Evolutionary conservation across 2,113 vertebrate species (phyloP).

Genomic region (Lophius piscatorius): DNA sequence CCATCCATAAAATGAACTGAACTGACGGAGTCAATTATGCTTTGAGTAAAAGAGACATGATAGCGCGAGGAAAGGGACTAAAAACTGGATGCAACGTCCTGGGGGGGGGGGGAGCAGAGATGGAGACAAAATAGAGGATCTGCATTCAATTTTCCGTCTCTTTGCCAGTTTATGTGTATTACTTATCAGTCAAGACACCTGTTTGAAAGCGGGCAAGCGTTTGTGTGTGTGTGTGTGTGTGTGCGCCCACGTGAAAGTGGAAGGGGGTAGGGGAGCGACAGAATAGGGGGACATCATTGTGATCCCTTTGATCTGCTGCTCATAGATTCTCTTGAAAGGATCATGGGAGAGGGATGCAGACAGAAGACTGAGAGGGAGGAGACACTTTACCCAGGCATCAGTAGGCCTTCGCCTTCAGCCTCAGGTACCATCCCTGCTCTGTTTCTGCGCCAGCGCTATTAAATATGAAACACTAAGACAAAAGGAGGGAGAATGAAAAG

Average conservation of each 20-base stretch:
- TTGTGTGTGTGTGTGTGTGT: conserved; percentile 12
- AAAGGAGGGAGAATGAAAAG: conserved; percentile 74
- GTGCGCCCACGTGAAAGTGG: not conserved
- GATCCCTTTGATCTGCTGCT: conserved; percentile 79
- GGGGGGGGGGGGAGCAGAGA: conserved; percentile 30
- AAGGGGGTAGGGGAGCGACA: conserved; percentile 45
- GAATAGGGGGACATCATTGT: conserved; percentile 71
- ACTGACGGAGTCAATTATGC: not conserved
- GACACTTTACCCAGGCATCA: conserved; percentile 78
- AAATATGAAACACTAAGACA: conserved; percentile 85
- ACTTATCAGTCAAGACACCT: conserved; percentile 71
- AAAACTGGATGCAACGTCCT: conserved; percentile 13
- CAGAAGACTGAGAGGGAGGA: conserved; percentile 47
- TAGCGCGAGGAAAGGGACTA: conserved; percentile 5
- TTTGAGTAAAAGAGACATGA: conserved; percentile 1
- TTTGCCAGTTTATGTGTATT: conserved; percentile 44
- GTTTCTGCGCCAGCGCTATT: conserved; percentile 78
- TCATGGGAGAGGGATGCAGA: conserved; percentile 30
- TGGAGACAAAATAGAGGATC: conserved; percentile 32
- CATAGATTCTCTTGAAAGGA: conserved; percentile 79
- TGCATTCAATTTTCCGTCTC: conserved; percentile 30
- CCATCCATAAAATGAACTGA: conserved; percentile 9
- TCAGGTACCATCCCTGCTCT: conserved; percentile 75
- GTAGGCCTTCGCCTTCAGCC: conserved; percentile 70
- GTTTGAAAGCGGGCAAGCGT: conserved; percentile 56